Percentiles rank a stretch among this genome's conserved stretches.
phyloP scores from a whole-genome alignment of 2,888 invertebrate genomes.

The Ernsta delagoae region DNA sequence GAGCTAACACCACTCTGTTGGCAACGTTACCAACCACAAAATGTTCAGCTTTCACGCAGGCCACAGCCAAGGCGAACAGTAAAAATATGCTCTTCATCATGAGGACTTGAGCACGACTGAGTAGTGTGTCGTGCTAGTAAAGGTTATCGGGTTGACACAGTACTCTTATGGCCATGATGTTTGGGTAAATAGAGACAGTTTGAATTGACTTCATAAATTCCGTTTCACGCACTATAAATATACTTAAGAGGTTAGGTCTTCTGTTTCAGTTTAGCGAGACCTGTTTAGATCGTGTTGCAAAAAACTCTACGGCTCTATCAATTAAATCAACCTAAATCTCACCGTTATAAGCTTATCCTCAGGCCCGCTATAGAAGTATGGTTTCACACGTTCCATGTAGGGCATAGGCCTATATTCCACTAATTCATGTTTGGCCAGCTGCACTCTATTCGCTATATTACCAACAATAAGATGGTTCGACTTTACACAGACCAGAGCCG shows the following conservation, averaged over 20 bases:
- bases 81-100: slow-evolving; percentile 7
- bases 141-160: slow-evolving; percentile 14
- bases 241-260: no score
- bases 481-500: neutral
- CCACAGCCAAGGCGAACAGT: neutral
- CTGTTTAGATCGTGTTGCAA: no score
- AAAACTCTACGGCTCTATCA: no score
- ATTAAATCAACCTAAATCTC: no score
- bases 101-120: neutral
- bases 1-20: slow-evolving; percentile 49
- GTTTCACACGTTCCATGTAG: no score
- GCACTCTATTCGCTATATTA: slow-evolving; percentile 53
- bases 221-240: no score
- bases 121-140: neutral
- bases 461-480: slow-evolving; percentile 54
- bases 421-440: slow-evolving; percentile 48
- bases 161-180: neutral
- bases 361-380: no score
- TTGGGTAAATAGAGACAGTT: neutral
- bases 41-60: slow-evolving; percentile 42
- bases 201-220: neutral
- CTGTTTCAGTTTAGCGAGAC: no score
- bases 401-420: slow-evolving; percentile 50
- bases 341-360: no score
- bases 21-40: slow-evolving; percentile 55